Evolutionary conservation across 2,797 vertebrate species (phyloP).

Genomic region (Betta splendens): DNA sequence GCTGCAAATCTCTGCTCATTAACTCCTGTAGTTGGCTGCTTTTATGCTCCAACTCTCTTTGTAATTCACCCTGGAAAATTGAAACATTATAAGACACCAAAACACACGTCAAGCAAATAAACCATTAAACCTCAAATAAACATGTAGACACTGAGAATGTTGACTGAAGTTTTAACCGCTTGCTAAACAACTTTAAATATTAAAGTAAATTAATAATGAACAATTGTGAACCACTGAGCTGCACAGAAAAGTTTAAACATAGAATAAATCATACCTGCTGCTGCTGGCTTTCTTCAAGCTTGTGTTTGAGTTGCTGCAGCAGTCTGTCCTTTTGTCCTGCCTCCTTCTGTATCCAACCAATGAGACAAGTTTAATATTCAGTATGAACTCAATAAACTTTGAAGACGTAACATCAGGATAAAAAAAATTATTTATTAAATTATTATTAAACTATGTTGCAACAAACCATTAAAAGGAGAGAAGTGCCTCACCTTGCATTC

Average conservation of each 20-base stretch:
- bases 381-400: constrained; percentile 5
- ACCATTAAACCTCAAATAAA: background rate
- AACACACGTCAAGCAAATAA: background rate
- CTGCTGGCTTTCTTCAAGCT: constrained; percentile 90
- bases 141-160: too few relatives aligned
- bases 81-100: constrained; percentile 3
- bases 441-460: background rate
- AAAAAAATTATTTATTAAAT: too few relatives aligned
- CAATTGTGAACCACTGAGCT: background rate
- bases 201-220: background rate
- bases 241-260: background rate
- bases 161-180: background rate
- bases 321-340: constrained; percentile 91
- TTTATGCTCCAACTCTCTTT: constrained; percentile 88
- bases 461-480: background rate
- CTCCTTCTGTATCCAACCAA: constrained; percentile 85
- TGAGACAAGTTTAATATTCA: background rate
- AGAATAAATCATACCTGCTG: constrained; percentile 77
- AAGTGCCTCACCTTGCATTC: constrained; percentile 88
- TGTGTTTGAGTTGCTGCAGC: constrained; percentile 90
- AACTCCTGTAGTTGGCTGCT: constrained; percentile 85
- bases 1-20: constrained; percentile 83
- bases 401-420: background rate
- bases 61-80: constrained; percentile 83
- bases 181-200: background rate